Evolutionary conservation across 1,140 invertebrate species (phyloP), one percentile per base, ranked within the genome.

Genomic region (Ceratosolen fusciceps): DNA sequence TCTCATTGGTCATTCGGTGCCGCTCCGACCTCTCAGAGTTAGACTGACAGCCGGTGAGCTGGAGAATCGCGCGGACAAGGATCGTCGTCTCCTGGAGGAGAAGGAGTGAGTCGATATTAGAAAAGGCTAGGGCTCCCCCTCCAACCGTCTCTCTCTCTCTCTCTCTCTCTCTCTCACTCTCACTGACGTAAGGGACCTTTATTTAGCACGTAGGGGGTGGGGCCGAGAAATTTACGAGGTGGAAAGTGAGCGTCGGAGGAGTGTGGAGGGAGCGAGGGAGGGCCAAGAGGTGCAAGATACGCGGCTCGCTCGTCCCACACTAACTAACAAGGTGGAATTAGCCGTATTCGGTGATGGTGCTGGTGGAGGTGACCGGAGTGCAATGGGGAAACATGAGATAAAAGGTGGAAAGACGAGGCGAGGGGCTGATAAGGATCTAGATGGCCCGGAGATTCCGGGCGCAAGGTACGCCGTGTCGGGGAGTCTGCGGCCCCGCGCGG

Each of bases 261-360:
- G 26, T 14, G 31, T n/a, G 60, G 19, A 24, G 39, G 58, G n/a
- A 26, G 60, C 37, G 39, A 12, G 49, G 26, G 76, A 43, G 60
- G 24, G n/a, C 65, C 31, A 29, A 67, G 54, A 74, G 79, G 52
- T 54, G 76, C 62, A 78, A 72, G 54, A 58, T 58, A 58, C 31
- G 34, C 49, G 70, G 68, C 68, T 49, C 58, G 16, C 49, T 47
- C 62, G 74, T 65, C 43, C 39, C 26, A n/a, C 73, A 34, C 52
- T 43, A 84, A 31, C 73, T 84, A 84, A 84, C 80, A 81, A 82
- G 82, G 56, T 71, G 62, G 82, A 84, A 84, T 84, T 84, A 84
- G 82, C 82, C 56, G 82, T n/a, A 82, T 65, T 9, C 19, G 43
- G 34, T 54, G 47, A 21, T 14, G 8, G 1, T 10, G 56, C 58